phyloP scores from a whole-genome alignment of 2,113 vertebrate species.

The Vidua chalybeata region DNA sequence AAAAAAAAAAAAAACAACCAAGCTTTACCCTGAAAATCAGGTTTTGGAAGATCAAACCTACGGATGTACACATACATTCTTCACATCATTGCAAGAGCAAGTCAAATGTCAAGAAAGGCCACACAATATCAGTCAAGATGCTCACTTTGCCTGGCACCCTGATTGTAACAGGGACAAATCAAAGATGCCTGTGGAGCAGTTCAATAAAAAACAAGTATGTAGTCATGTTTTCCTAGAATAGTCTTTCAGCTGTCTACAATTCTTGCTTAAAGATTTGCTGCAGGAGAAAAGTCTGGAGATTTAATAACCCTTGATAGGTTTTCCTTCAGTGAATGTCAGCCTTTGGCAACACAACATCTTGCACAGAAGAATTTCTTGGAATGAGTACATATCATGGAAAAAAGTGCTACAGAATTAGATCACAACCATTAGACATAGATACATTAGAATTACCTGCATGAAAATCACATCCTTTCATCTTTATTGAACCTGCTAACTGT shows the following conservation, averaged over 20 bases:
- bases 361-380: neutral
- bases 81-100: neutral
- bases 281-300: neutral
- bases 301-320: neutral
- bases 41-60: neutral
- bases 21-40: neutral
- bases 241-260: neutral
- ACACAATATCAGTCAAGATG: neutral
- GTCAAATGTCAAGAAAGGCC: neutral
- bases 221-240: neutral
- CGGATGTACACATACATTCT: neutral
- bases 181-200: neutral
- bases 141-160: neutral
- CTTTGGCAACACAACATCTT: neutral
- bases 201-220: neutral
- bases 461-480: neutral
- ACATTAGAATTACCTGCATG: neutral
- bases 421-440: accelerated
- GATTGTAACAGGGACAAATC: neutral
- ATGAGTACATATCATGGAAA: neutral
- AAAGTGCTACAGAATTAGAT: neutral
- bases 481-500: neutral
- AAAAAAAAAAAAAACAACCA: neutral
- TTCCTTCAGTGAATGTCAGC: neutral
- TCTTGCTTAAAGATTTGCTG: neutral